Percentiles rank a stretch among this genome's conserved stretches.
Evolutionary conservation across 2,113 vertebrate species (phyloP).

Genomic region (Rhea americana): DNA sequence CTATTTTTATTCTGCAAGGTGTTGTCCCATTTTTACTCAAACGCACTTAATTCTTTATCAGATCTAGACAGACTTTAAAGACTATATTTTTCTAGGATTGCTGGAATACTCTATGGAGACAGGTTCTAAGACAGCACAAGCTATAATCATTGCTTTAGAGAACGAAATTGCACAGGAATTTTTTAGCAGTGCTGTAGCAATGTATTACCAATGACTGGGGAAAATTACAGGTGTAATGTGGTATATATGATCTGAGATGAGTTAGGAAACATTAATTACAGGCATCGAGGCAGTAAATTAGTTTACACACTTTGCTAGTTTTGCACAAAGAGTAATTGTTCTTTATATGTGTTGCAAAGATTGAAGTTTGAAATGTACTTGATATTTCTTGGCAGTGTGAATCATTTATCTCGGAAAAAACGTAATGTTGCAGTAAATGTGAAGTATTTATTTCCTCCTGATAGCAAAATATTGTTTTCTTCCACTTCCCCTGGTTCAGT

Average conservation of each 20-base stretch:
- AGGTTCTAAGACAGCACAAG: background rate
- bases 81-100: background rate
- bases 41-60: background rate
- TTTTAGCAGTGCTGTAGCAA: constrained; percentile 12
- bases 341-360: background rate
- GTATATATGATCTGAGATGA: constrained; percentile 34
- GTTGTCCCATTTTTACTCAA: background rate
- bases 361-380: background rate
- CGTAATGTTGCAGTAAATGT: background rate
- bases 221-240: constrained; percentile 57
- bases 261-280: constrained; percentile 65
- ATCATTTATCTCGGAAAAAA: background rate
- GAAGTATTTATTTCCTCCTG: background rate
- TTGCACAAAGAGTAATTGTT: constrained; percentile 51
- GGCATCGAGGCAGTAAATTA: constrained; percentile 64
- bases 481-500: background rate
- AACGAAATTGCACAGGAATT: constrained; percentile 1
- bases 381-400: background rate
- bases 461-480: background rate
- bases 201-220: constrained; percentile 17
- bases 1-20: background rate
- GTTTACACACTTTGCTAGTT: constrained; percentile 60
- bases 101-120: background rate
- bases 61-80: background rate
- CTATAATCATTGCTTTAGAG: background rate